These are phyloP conservation scores for Saccostrea glomerata DNA, from an alignment of 1,140 invertebrate species.

Conservation along the genomic window DNA sequence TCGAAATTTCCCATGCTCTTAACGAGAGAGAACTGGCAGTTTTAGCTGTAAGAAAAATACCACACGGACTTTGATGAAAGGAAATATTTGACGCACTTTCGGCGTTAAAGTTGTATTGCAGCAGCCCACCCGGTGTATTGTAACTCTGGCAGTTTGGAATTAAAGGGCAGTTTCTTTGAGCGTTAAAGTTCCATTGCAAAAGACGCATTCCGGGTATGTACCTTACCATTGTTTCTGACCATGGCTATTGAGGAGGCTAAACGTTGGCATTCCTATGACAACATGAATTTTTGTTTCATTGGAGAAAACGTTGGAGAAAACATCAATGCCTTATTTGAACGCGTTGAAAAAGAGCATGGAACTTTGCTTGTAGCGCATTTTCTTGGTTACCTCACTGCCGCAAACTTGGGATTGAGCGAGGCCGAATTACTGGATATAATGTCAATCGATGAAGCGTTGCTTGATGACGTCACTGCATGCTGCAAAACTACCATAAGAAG, in stretches of 20 bases:
- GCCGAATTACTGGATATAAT: conserved; percentile 75
- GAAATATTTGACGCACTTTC: conserved; percentile 63
- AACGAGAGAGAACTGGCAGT: conserved; percentile 62
- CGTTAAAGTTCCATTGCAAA: conserved; percentile 69
- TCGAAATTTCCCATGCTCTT: conserved; percentile 69
- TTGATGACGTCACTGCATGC: conserved; percentile 62
- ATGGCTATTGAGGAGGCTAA: conserved; percentile 63
- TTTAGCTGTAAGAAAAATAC: conserved; percentile 69
- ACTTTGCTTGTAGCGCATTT: conserved; percentile 60
- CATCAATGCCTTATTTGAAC: conserved; percentile 65
- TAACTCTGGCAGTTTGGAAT: conserved; percentile 83
- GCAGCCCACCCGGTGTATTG: conserved; percentile 69
- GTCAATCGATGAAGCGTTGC: conserved; percentile 74
- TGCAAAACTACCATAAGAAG: conserved; percentile 64
- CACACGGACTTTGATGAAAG: conserved; percentile 66
- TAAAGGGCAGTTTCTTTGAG: conserved; percentile 85
- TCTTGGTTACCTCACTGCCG: conserved; percentile 81
- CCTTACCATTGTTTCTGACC: conserved; percentile 64
- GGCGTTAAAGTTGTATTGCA: conserved; percentile 70
- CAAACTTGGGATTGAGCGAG: conserved; percentile 72
- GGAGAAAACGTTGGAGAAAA: conserved; percentile 58
- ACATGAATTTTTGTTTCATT: conserved; percentile 47
- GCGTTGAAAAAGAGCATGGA: conserved; percentile 69
- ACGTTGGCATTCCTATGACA: conserved; percentile 67
- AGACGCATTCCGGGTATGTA: conserved; percentile 63